phyloP scores from a whole-genome alignment of 2,797 vertebrate species.

The Zenarchopterus dispar region DNA sequence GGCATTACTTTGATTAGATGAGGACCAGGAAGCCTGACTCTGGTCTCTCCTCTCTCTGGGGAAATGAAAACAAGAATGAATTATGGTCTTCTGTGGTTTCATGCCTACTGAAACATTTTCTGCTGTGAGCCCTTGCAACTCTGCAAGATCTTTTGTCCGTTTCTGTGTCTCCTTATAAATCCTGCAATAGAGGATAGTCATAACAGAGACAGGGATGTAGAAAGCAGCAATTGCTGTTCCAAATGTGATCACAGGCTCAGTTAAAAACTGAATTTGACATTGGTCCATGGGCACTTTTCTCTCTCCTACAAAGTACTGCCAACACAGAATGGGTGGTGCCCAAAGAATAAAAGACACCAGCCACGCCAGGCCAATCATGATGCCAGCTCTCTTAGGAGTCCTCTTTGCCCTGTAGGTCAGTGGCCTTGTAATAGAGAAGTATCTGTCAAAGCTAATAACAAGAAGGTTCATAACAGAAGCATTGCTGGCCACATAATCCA shows the following conservation, averaged over 20 bases:
- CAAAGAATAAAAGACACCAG: conserved; percentile 94
- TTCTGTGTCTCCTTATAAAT: conserved; percentile 98
- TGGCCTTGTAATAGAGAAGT: conserved; percentile 97
- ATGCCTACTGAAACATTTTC: conserved; percentile 78
- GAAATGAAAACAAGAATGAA: conserved; percentile 91
- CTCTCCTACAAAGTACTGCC: conserved; percentile 95
- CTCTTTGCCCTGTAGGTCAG: conserved; percentile 96
- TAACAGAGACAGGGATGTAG: conserved; percentile 96
- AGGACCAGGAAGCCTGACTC: conserved; percentile 94
- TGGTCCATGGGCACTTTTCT: conserved; percentile 86
- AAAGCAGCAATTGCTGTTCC: conserved; percentile 98
- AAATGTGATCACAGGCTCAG: conserved; percentile 95
- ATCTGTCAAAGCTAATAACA: conserved; percentile 97
- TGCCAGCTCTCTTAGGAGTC: conserved; percentile 92
- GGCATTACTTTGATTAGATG: conserved; percentile 90
- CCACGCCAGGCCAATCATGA: conserved; percentile 98
- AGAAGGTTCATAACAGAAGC: conserved; percentile 98
- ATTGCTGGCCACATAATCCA: conserved; percentile 98
- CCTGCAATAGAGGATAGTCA: conserved; percentile 97
- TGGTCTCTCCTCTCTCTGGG: conserved; percentile 85
- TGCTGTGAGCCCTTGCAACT: conserved; percentile 91
- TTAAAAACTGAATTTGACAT: conserved; percentile 97
- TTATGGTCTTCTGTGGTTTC: conserved; percentile 85
- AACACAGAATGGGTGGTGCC: conserved; percentile 97
- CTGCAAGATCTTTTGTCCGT: conserved; percentile 95